Evolutionary conservation across 2,888 invertebrate genomes (phyloP), one percentile per base, ranked within the genome.

Genomic region (Epinotia demarniana): DNA sequence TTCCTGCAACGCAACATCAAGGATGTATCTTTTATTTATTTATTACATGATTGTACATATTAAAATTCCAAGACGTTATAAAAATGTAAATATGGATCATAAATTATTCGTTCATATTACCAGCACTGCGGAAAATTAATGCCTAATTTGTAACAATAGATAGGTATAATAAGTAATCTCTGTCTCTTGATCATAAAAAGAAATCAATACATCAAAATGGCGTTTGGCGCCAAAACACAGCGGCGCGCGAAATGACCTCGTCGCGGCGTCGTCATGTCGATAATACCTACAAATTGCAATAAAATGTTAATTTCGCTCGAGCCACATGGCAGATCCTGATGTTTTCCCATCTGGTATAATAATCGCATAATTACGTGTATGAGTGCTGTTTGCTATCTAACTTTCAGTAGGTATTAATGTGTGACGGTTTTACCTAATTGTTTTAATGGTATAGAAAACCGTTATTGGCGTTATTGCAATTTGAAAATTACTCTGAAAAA

Each of bases 241-340:
- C 79, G 81, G 80, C 82, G 81, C 81, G 82, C 81, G 81, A 81
- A 79, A 79, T 85, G 87, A 87, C 90, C 90, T 90, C 87, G 87
- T 79, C 75, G 73, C 77, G 88, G 86, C 88, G 88, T 87, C 87
- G 80, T 81, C 72, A 77, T 80, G 84, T 78, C 86, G 84, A 85
- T 84, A 81, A 83, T 83, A 88, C n/a, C n/a, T n/a, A n/a, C 87
- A 88, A 89, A 90, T 88, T 87, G 85, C 85, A 83, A 85, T 83
- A 86, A 88, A 88, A 87, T 86, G 85, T 85, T 85, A 83, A 86
- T 89, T 89, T 89, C 81, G 85, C 86, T 85, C 81, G 81, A 75
- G 80, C 85, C 87, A 88, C 85, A 87, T 88, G 86, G 83, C 82
- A 80, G 78, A 78, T 80, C 82, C 82, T 81, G 80, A 80, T 80